phyloP scores from a whole-genome alignment of 2,113 vertebrate species.

The Hypanus sabinus region DNA sequence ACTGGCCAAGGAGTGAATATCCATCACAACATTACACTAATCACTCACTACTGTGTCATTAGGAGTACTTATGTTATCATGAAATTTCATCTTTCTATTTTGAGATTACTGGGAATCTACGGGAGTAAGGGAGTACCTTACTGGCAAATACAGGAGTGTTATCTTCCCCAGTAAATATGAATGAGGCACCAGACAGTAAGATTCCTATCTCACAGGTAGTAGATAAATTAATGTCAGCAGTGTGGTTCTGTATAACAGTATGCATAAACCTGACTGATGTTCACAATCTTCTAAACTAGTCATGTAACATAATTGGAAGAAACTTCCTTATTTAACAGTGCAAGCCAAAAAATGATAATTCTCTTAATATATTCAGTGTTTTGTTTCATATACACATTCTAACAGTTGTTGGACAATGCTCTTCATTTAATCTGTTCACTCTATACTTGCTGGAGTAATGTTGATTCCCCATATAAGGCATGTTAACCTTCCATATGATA shows the following conservation, averaged over 20 bases:
- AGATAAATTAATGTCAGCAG: background rate
- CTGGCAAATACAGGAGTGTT: no score
- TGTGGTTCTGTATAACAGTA: background rate
- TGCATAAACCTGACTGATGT: background rate
- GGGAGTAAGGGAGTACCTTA: no score
- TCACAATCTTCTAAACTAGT: background rate
- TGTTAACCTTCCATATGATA: background rate
- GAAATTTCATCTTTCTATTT: background rate
- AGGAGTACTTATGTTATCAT: background rate
- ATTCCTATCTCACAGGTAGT: background rate
- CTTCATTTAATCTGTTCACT: background rate
- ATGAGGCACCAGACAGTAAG: background rate
- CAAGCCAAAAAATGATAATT: background rate
- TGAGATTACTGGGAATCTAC: background rate
- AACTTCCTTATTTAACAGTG: background rate
- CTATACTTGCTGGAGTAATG: background rate
- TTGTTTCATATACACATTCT: background rate
- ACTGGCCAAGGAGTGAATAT: no score
- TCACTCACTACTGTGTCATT: no score
- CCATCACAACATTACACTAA: no score
- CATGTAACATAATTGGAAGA: background rate
- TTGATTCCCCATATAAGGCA: background rate
- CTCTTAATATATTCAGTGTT: background rate
- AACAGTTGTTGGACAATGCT: background rate
- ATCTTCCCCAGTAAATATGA: background rate